Evolutionary conservation across 2,113 vertebrate species (phyloP), one percentile per base, ranked within the genome.

Genomic region (Acanthochromis polyacanthus): DNA sequence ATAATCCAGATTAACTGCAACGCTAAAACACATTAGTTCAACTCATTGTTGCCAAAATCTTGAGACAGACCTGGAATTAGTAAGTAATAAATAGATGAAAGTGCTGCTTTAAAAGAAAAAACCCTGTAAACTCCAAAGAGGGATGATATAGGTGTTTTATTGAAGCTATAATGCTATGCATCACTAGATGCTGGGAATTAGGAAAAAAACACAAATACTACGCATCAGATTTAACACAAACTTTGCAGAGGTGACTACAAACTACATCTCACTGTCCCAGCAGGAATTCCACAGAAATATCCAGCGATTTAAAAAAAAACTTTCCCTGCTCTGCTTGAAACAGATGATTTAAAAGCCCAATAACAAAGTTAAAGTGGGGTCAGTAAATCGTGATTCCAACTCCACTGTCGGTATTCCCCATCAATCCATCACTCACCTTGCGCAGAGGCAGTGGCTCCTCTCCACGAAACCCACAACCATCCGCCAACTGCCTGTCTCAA

Each of bases 341-440:
- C 40, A 43, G 36, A 46, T 30, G 10, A 59, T 4, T 15, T 63
- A 58, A 43, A 19, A 28, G 32, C 60, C 11, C 56, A 28, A 38
- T 5, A 25, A 20, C 12, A 43, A 56, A 36, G 32, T 36, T 36
- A 36, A 36, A 36, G 7, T 36, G 22, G 7, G 30, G 8, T 45
- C 25, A 66, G 10, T 78, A 58, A 71, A 32, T 38, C 56, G 80
- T 71, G 28, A 67, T 46, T 64, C 78, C 62, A 55, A 80, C 40
- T 64, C 14, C 4, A 1, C 56, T 5, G 74, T 67, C 57, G 36
- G 23, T 59, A 1, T 55, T n/a, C 10, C 16, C n/a, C 51, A 2
- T 30, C 43, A 9, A 65, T 85, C 75, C 77, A 75, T 88, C 80
- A 78, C 92, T 93, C 88, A 93, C 92, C 92, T 92, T 86, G 82